Evolutionary conservation across 2,113 vertebrate species (phyloP), one percentile per base, ranked within the genome.

Genomic region (Oriolus oriolus): DNA sequence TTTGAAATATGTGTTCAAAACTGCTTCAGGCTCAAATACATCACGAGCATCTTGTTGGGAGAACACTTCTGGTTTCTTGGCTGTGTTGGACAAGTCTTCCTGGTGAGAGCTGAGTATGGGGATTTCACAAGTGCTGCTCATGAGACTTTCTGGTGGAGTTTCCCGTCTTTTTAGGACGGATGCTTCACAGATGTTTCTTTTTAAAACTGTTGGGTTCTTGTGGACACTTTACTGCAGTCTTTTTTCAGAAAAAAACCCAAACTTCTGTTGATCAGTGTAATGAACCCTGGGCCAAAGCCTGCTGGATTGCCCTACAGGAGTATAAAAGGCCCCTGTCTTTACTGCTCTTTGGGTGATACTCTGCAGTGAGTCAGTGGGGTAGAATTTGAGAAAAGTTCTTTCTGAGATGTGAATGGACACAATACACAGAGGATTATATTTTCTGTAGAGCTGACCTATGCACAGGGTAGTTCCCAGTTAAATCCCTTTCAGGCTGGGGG

Each of bases 41-140:
- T 45, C 18, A 37, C 0, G 0, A 56, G 28, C 28, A 44, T 33
- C 39, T 47, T 89, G 49, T 84, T 4, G 3, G 71, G 35, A 7
- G 7, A 64, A n/a, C 0, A 0, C 2, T 59, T 49, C 33, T 87
- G 33, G 24, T 47, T 71, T 70, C 78, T 66, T 5, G 1, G 6
- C 52, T 21, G 4, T 15, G 31, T 78, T 68, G 77, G 35, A 61
- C 42, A 57, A 15, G 28, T 50, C 30, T 31, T 49, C 37, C 47
- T 2, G 1, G 35, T 45, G 52, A 53, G 64, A 59, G 28, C 23
- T 0, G 3, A 50, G 30, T 1, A 0, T 27, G 47, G 39, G 42
- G 18, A 59, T 87, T 91, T 78, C 52, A 35, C n/a, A 74, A 69
- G 31, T 20, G 20, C 33, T 66, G 16, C 2, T 1, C 0, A 0